Evolutionary conservation across 2,888 invertebrate genomes (phyloP), one percentile per base, ranked within the genome.

Genomic region (Nomada fabriciana): DNA sequence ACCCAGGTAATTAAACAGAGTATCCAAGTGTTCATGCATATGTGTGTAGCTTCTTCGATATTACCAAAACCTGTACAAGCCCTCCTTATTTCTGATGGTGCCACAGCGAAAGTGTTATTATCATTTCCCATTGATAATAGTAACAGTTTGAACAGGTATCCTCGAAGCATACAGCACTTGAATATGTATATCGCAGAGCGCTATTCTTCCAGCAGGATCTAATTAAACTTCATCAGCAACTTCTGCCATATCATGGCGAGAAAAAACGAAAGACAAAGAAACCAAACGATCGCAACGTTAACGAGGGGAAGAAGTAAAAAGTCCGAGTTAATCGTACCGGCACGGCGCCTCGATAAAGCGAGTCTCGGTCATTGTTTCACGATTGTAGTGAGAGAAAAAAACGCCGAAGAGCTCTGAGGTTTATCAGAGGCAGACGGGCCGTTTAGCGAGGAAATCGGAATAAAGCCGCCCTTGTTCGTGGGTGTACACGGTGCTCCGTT

Each of bases 391-490:
- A 42, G 36, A 25, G n/a, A 70, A 10, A 36, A 4, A 42, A 63
- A 43, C 53, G 43, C 18, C 7, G 5, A 1, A 15, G 11, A 42
- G 36, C n/a, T 43, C n/a, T 9, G 18, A 18, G 36, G 36, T 65
- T 78, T 70, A 65, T 82, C 69, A 52, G 57, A 65, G 36, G 36
- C 29, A 70, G 67, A 42, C 60, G 23, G 65, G 52, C 50, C 59
- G 65, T 72, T 82, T 79, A 67, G 74, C 70, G 59, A 79, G 71
- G 71, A 87, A 87, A 83, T 83, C 72, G 53, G 81, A 76, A 83
- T 83, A 81, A 85, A 80, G 64, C 76, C 15, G 50, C 29, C 50
- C 47, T 75, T 78, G 76, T 78, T 86, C 70, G 68, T 65, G 80
- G 77, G 60, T 63, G 80, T 61, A 71, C 43, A 29, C 68, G 57